Evolutionary conservation across 2,797 vertebrate species (phyloP).

Genomic region (Coluber constrictor): DNA sequence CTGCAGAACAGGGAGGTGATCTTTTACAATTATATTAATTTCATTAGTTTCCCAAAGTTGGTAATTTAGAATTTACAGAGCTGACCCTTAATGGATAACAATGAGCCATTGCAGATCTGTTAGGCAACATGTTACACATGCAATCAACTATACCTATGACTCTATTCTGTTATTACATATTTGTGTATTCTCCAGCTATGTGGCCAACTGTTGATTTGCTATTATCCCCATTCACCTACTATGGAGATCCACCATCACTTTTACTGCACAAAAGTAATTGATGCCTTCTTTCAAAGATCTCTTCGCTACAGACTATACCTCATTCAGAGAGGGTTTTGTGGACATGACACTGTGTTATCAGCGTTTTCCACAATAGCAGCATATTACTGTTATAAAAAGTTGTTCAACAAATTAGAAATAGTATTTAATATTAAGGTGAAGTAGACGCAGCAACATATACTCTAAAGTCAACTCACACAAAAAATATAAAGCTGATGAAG

Average conservation of each 20-base stretch:
- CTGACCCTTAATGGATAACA: background rate
- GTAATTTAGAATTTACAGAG: background rate
- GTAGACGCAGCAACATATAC: background rate
- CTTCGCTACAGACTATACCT: background rate
- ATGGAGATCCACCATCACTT: background rate
- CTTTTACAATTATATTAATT: background rate
- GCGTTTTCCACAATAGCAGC: background rate
- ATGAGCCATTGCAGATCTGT: background rate
- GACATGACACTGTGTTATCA: background rate
- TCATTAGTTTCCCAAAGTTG: background rate
- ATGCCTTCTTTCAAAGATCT: background rate
- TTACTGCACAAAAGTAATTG: background rate
- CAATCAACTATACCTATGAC: background rate
- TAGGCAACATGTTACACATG: background rate
- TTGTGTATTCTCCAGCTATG: background rate
- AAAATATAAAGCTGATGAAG: background rate
- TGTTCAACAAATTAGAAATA: background rate
- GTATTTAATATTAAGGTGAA: background rate
- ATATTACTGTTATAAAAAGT: background rate
- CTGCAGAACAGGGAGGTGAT: background rate
- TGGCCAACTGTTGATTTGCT: background rate
- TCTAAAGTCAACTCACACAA: background rate
- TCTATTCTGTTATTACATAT: background rate
- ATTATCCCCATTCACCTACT: background rate
- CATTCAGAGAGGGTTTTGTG: background rate